Base-by-base conservation (phyloP, 2,113 vertebrate genomes). In the Pseudorhombus dupliciocellatus region DNA sequence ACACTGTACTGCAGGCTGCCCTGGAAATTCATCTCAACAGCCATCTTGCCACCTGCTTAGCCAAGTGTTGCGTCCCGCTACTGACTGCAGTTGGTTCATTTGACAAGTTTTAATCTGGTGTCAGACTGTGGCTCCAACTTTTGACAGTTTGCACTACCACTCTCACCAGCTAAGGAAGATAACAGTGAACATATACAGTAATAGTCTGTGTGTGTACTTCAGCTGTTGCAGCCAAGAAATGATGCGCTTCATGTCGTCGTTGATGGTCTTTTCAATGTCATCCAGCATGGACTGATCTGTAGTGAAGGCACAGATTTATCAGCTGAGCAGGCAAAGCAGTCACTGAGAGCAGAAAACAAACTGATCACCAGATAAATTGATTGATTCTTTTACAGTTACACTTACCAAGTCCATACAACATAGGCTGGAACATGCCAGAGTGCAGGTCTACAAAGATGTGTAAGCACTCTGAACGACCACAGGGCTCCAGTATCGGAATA, bases 371-470 rank as follows among this genome's bases (percentile, higher is more conserved):
- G 34, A 2, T 37, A 37, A 37, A 34, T 34, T 34, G 10, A 37
- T 37, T 37, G 9, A 37, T 37, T 37, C 9, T 3, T 12, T 37
- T 2, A 28, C 26, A 28, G 26, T 37, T 15, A 31, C 21, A 52
- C 50, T 21, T 52, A 52, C 50, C 50, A 4, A 52, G 18, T 52
- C 50, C 50, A 24, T 52, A 52, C 50, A 52, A 20, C 50, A 52
- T 52, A 21, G 50, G 50, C 50, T 52, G 50, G 50, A 52, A 52
- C 50, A 58, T 14, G 25, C 98, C 98, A 46, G 97, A 99, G 92
- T 99, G 97, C 87, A 99, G 94, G 89, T 99, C 98, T 34, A 99
- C 98, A 89, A 98, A 99, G 81, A 99, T 94, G 84, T 99, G 97
- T 42, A 99, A 95, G 88, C 98, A 99, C 87, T 99, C 97, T 0